These are phyloP conservation scores for Hemiprocne comata DNA, from an alignment of 2,113 vertebrate species.

Conservation along the genomic window DNA sequence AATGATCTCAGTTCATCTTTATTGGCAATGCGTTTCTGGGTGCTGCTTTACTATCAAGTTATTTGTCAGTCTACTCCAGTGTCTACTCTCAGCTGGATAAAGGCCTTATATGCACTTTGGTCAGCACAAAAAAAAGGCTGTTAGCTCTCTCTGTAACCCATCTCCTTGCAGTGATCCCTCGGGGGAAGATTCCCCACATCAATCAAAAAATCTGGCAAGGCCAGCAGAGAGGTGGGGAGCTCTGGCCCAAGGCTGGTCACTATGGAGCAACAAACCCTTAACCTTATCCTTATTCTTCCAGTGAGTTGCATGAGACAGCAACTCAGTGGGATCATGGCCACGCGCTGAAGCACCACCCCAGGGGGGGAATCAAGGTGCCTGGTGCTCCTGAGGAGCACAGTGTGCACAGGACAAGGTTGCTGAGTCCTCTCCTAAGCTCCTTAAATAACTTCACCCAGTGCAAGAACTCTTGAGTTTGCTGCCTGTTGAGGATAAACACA, in stretches of 20 bases:
- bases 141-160: not conserved
- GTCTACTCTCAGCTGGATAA: not conserved
- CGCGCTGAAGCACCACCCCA: not conserved
- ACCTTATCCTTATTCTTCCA: not conserved
- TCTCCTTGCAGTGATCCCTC: not conserved
- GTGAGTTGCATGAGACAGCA: not conserved
- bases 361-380: not conserved
- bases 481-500: constrained; percentile 26
- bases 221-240: not conserved
- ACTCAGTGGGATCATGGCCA: not conserved
- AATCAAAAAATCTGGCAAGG: not conserved
- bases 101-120: fast-evolving
- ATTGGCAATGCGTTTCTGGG: not conserved
- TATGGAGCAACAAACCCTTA: not conserved
- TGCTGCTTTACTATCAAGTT: not conserved
- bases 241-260: not conserved
- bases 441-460: not conserved
- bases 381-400: not conserved
- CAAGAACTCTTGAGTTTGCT: not conserved
- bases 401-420: not conserved
- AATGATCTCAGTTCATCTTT: not conserved
- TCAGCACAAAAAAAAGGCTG: not conserved
- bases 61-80: not conserved
- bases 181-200: not conserved
- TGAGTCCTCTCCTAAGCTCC: not conserved